Evolutionary conservation across 2,888 invertebrate species (phyloP).

Genomic region (Keiferia lycopersicella): DNA sequence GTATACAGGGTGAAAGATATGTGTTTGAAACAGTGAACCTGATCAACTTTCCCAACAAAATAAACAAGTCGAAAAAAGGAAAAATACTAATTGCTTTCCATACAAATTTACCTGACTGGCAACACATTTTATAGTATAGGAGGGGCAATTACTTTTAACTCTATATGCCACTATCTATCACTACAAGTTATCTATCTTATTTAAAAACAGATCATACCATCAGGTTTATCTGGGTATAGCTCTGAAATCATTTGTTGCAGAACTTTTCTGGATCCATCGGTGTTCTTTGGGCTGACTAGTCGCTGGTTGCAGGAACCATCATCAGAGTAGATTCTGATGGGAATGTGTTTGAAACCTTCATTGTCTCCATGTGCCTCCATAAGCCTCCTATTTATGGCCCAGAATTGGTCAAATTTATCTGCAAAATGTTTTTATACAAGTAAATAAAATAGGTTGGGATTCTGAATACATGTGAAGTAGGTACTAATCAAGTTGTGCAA

Average conservation of each 20-base stretch:
- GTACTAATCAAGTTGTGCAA: not conserved
- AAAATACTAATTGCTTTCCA: too few species aligned
- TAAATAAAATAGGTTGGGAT: too few species aligned
- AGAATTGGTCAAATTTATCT: conserved; percentile 99
- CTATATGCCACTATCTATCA: too few species aligned
- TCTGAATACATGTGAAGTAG: too few species aligned
- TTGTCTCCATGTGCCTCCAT: conserved; percentile 93
- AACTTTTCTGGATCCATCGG: conserved; percentile 87
- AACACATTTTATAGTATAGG: too few species aligned
- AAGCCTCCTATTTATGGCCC: conserved; percentile 96
- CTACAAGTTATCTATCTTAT: too few species aligned
- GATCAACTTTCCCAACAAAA: too few species aligned
- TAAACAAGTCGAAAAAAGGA: too few species aligned
- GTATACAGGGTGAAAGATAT: too few species aligned
- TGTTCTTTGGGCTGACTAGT: conserved; percentile 87
- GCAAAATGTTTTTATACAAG: conserved; percentile 40
- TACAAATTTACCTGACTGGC: too few species aligned
- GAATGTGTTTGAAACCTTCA: conserved; percentile 93
- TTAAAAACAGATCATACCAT: conserved; percentile 52
- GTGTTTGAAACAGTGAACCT: too few species aligned
- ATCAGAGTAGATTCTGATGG: conserved; percentile 90
- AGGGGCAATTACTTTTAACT: too few species aligned
- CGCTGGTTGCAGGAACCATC: conserved; percentile 88
- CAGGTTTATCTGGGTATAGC: conserved; percentile 82
- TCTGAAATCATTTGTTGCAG: conserved; percentile 86